A percentile compares a stretch with the other conserved stretches of the same genome.
Evolutionary conservation across 1,140 invertebrate genomes (phyloP).

Genomic region (Megalopta genalis): DNA sequence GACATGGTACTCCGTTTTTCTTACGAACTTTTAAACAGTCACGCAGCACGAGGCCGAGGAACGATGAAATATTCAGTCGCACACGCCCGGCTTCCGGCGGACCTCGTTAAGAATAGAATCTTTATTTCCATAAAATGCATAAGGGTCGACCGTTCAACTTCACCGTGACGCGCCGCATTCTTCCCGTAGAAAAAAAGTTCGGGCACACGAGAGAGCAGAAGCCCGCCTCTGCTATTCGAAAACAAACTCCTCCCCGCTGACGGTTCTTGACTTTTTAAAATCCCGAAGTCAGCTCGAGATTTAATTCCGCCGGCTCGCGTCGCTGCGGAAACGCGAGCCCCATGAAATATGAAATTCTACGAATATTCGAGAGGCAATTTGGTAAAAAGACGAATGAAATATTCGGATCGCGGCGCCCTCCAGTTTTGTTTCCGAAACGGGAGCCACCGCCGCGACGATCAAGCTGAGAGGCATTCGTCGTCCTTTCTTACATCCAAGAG

Average conservation of each 20-base stretch:
- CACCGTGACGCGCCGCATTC: constrained; percentile 1
- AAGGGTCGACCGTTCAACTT: constrained; percentile 36
- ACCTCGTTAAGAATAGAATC: constrained; percentile 51
- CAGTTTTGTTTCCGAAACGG: background rate
- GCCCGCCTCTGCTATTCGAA: constrained; percentile 4
- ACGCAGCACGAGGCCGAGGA: constrained; percentile 21
- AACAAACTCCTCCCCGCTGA: constrained; percentile 26
- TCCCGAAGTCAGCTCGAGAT: constrained; percentile 1
- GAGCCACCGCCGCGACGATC: background rate
- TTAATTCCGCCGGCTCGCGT: constrained; percentile 7
- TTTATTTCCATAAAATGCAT: constrained; percentile 50
- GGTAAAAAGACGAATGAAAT: background rate
- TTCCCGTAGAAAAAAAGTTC: constrained; percentile 13
- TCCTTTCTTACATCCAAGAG: too few relatives aligned
- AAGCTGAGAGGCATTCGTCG: too few relatives aligned
- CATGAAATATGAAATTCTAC: background rate
- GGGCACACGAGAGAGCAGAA: background rate
- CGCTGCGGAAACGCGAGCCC: background rate
- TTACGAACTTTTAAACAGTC: constrained; percentile 38
- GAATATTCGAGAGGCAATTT: constrained; percentile 2
- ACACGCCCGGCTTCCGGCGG: constrained; percentile 39
- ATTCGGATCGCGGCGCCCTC: background rate
- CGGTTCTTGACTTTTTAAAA: background rate
- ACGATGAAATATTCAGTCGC: constrained; percentile 46
- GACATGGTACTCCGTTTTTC: constrained; percentile 1